phyloP scores from a whole-genome alignment of 1,140 invertebrate genomes.

The Teleogryllus occipitalis region DNA sequence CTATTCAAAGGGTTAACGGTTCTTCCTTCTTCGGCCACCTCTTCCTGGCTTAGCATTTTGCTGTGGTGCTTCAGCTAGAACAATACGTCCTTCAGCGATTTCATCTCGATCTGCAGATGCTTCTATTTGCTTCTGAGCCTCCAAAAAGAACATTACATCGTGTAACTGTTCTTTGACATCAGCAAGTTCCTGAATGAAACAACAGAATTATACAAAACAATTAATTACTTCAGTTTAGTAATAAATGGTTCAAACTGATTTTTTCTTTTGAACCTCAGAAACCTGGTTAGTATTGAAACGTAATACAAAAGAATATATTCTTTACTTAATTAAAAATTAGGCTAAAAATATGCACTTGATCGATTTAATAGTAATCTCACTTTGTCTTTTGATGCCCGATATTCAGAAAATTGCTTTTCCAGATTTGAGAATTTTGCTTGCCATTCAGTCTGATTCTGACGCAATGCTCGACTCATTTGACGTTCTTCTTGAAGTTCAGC shows the following conservation, averaged over 20 bases:
- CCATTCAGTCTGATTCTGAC: constrained; percentile 69
- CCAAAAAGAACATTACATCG: constrained; percentile 94
- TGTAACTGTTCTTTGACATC: constrained; percentile 86
- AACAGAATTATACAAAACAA: not conserved
- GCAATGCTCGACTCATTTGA: constrained; percentile 63
- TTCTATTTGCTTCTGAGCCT: constrained; percentile 58
- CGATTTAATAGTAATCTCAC: constrained; percentile 26
- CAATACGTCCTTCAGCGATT: constrained; percentile 20
- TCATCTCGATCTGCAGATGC: constrained; percentile 23
- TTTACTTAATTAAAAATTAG: too few species aligned
- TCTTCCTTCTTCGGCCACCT: constrained; percentile 13
- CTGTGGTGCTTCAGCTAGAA: constrained; percentile 15
- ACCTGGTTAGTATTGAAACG: too few species aligned
- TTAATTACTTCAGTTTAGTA: not conserved
- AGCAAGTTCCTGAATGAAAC: constrained; percentile 48
- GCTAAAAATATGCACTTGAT: too few species aligned
- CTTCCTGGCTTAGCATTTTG: not conserved
- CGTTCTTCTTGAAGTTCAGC: constrained; percentile 68
- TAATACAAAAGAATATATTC: too few species aligned
- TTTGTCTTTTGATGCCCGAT: constrained; percentile 48
- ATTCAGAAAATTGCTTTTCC: constrained; percentile 50
- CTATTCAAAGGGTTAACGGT: constrained; percentile 8
- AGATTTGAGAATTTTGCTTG: constrained; percentile 56
- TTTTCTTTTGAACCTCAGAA: too few species aligned
- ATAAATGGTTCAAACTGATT: not conserved